Base-by-base conservation (phyloP, 1,140 invertebrate species). In the Aphelinus atriplicis region DNA sequence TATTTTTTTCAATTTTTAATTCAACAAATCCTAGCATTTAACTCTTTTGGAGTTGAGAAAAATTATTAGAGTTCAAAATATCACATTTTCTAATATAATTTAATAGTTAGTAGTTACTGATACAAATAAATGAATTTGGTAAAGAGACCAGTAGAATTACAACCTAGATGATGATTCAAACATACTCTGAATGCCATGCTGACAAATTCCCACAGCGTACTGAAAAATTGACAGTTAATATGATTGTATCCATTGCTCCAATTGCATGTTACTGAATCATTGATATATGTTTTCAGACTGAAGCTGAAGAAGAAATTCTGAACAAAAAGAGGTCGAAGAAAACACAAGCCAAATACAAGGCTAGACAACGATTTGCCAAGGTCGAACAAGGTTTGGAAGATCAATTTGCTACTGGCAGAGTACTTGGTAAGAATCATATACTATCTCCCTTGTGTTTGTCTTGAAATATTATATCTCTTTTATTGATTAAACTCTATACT, bases 251-350 rank as follows among this genome's bases (percentile, higher is more conserved):
- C 9, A 60, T 9, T 51, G 45, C 26, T 26, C 26, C 26, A 62
- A 62, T 4, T 75, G 50, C 0, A 76, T 62, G 1, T 57, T 46
- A 58, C 67, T 60, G n/a, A 47, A 53, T 66, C 57, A 50, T 26
- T 68, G 64, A 71, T 76, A 73, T 26, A 83, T 75, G 77, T 82
- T 88, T 88, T 71, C 82, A 97, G 95, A 95, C 95, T 79, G 95
- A 97, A 89, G 95, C 95, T 78, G 98, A 99, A 84, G 97, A 99
- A 88, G 95, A 94, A 81, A 91, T 96, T 69, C 90, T 99, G 62
- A 97, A 96, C 88, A 98, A 98, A 86, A 97, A 97, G 84, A 90
- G 95, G 77, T 97, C 95, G 73, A 96, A 97, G 85, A 98, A 97
- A 87, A 92, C 93, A 3, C 93, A 95, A 84, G 94, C 95, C 87